Percentiles rank a stretch among this genome's conserved stretches.
phyloP scores from a whole-genome alignment of 2,888 invertebrate genomes.

The Eucera pruinosa region DNA sequence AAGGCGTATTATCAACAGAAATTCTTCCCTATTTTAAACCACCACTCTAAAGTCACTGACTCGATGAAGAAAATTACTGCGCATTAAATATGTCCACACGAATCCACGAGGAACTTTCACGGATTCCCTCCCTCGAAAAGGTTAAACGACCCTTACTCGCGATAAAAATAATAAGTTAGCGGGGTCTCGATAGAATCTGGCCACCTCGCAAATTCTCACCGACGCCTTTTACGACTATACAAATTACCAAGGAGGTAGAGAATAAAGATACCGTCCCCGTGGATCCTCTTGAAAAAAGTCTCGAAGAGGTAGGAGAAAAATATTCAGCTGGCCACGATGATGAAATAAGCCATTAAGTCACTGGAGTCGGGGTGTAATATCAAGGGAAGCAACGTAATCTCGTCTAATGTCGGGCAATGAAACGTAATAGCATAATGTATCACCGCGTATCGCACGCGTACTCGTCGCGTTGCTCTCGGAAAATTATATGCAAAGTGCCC shows the following conservation, averaged over 20 bases:
- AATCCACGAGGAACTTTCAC: not conserved
- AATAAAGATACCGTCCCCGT: constrained; percentile 18
- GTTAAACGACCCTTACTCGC: constrained; percentile 1
- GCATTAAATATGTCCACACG: too few species aligned
- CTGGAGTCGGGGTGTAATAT: constrained; percentile 45
- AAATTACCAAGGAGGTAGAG: constrained; percentile 36
- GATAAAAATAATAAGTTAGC: constrained; percentile 43
- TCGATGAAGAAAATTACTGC: too few species aligned
- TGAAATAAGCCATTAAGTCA: constrained; percentile 71
- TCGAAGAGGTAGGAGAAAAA: constrained; percentile 33
- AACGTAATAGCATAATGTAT: constrained; percentile 67
- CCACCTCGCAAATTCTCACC: constrained; percentile 33
- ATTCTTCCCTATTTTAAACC: too few species aligned
- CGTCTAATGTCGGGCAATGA: constrained; percentile 71
- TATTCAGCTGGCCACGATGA: constrained; percentile 48
- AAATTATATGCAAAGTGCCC: constrained; percentile 46
- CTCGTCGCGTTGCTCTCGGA: constrained; percentile 26
- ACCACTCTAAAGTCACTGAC: too few species aligned
- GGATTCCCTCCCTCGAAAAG: not conserved
- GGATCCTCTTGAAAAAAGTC: constrained; percentile 17
- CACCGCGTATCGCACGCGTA: constrained; percentile 55
- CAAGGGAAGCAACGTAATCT: constrained; percentile 66
- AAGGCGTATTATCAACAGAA: too few species aligned
- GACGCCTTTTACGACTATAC: constrained; percentile 6
- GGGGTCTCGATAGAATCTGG: constrained; percentile 26